Conservation (phyloP, 1,140 invertebrate species). For the Pteromalus puparum region DNA sequence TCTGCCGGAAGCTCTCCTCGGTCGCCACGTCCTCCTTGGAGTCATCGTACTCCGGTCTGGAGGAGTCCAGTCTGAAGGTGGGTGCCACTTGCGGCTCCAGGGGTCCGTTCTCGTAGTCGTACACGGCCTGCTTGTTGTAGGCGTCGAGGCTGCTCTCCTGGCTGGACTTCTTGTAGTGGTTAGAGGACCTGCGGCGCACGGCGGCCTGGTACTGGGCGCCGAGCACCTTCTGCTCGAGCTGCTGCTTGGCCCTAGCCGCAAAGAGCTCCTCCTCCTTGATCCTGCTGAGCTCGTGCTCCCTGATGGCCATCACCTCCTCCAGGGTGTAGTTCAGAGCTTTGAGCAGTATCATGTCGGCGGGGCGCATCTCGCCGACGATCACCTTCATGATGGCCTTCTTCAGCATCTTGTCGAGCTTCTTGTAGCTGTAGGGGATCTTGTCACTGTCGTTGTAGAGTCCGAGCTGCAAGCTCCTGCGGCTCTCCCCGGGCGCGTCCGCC, state of each 20-base stretch:
- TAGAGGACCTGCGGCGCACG: slow-evolving; percentile 25
- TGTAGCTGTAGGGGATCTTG: slow-evolving; percentile 60
- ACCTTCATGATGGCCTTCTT: slow-evolving; percentile 71
- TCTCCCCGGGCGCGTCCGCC: not conserved
- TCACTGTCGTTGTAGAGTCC: slow-evolving; percentile 37
- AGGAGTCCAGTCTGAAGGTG: slow-evolving; percentile 56
- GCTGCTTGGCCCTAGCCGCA: slow-evolving; percentile 25
- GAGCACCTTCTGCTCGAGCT: slow-evolving; percentile 34
- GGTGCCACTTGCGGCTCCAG: not conserved
- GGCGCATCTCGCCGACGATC: slow-evolving; percentile 68
- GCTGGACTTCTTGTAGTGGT: slow-evolving; percentile 49
- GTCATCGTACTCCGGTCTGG: slow-evolving; percentile 49
- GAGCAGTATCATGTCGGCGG: slow-evolving; percentile 65
- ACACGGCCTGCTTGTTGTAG: slow-evolving; percentile 68
- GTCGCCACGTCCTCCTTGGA: not conserved
- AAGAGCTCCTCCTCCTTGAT: slow-evolving; percentile 59
- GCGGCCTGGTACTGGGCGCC: slow-evolving; percentile 35
- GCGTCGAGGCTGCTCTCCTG: slow-evolving; percentile 61
- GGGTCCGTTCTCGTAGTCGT: slow-evolving; percentile 70
- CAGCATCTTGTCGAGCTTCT: slow-evolving; percentile 69
- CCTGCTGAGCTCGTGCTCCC: slow-evolving; percentile 65
- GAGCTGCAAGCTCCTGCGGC: slow-evolving; percentile 19
- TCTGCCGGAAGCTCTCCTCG: slow-evolving; percentile 35
- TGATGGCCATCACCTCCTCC: slow-evolving; percentile 68
- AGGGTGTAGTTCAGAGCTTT: slow-evolving; percentile 71